These are phyloP conservation scores for Caenorhabditis sulstoni DNA, from an alignment of 2,888 invertebrate genomes.

Conservation along the genomic window DNA sequence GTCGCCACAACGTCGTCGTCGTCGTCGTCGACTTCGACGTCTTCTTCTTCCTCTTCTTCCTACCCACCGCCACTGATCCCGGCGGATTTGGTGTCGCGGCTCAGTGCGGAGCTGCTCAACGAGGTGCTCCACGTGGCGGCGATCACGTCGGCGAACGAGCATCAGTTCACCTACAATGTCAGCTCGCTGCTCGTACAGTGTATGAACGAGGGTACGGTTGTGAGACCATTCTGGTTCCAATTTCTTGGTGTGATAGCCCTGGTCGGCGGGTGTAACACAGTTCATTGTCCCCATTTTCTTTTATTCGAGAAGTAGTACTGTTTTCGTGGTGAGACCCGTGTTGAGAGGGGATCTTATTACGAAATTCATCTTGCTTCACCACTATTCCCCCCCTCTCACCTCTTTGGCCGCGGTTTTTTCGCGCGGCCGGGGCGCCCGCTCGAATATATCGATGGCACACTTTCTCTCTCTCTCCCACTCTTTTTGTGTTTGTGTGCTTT, in stretches of 20 bases:
- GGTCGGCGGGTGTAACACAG: too few relatives aligned
- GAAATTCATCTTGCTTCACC: too few relatives aligned
- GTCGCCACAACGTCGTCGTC: constrained; percentile 24
- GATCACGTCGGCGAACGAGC: background rate
- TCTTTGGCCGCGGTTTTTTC: too few relatives aligned
- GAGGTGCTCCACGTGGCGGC: constrained; percentile 6
- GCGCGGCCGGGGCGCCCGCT: background rate
- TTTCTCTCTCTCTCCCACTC: too few relatives aligned
- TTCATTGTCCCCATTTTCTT: too few relatives aligned
- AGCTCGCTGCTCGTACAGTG: constrained; percentile 5
- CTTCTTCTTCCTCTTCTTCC: constrained; percentile 21
- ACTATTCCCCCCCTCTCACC: too few relatives aligned
- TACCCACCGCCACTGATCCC: constrained; percentile 6
- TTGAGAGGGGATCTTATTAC: too few relatives aligned
- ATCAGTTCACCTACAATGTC: constrained; percentile 27
- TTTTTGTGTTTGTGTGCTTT: background rate
- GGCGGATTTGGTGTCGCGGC: constrained; percentile 2
- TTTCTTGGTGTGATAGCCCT: too few relatives aligned
- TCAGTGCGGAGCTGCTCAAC: constrained; percentile 8
- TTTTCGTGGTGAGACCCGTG: too few relatives aligned
- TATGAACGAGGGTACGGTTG: constrained; percentile 4
- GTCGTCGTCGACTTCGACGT: background rate
- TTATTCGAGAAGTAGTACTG: too few relatives aligned
- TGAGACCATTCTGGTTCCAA: background rate
- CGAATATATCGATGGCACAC: constrained; percentile 11